Evolutionary conservation across 2,888 invertebrate genomes (phyloP).

Genomic region (Cerastis rubricosa): DNA sequence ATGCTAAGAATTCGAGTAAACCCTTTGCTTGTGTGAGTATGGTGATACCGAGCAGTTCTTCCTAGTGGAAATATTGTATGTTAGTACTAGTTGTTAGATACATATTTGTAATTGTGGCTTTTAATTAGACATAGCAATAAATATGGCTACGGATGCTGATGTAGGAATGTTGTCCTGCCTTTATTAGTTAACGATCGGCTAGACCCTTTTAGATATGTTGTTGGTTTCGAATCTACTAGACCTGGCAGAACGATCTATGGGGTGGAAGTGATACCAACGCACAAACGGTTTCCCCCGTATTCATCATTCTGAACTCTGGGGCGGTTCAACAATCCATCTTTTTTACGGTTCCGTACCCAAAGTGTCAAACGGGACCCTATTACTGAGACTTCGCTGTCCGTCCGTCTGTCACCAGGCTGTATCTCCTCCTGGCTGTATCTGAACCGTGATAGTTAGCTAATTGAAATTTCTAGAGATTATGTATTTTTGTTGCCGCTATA

Average conservation of each 20-base stretch:
- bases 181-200: slow-evolving; percentile 1
- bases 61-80: neutral
- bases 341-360: too few relatives aligned
- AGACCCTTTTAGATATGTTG: slow-evolving; percentile 1
- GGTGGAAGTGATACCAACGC: too few relatives aligned
- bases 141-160: neutral
- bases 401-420: too few relatives aligned
- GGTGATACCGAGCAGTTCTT: neutral
- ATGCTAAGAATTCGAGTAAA: neutral
- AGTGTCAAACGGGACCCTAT: too few relatives aligned
- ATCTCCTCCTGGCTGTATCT: too few relatives aligned
- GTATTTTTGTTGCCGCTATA: too few relatives aligned
- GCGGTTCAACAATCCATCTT: too few relatives aligned
- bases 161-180: slow-evolving; percentile 11
- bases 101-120: neutral
- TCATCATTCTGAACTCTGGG: too few relatives aligned
- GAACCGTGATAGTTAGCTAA: too few relatives aligned
- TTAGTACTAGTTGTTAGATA: neutral
- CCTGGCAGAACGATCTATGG: neutral
- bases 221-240: neutral
- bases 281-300: too few relatives aligned
- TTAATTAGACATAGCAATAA: neutral
- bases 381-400: too few relatives aligned
- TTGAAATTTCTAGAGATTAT: too few relatives aligned
- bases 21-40: neutral